phyloP scores from a whole-genome alignment of 2,888 invertebrate genomes.

The Drosophila demipolita region DNA sequence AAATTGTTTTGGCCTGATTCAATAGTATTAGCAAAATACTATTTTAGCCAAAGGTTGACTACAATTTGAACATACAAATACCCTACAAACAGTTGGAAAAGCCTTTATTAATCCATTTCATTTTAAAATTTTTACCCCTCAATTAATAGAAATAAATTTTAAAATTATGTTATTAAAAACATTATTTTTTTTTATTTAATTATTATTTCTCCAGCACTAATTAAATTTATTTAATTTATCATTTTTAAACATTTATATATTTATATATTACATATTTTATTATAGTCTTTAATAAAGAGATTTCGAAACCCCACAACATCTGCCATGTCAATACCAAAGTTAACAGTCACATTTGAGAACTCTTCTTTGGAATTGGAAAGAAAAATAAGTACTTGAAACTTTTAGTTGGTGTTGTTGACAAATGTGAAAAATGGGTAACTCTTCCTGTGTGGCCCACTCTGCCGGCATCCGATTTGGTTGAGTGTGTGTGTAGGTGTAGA shows the following conservation, averaged over 20 bases:
- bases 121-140: background rate
- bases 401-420: background rate
- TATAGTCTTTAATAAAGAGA: background rate
- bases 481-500: slow-evolving; percentile 10
- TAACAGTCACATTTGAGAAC: background rate
- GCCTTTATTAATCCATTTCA: background rate
- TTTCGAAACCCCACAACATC: background rate
- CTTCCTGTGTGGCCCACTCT: slow-evolving; percentile 5
- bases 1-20: slow-evolving; percentile 47
- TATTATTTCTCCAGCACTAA: background rate
- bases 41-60: slow-evolving; percentile 17
- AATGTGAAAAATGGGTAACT: slow-evolving; percentile 1
- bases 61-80: background rate
- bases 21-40: slow-evolving; percentile 54
- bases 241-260: no score
- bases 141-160: background rate
- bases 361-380: background rate
- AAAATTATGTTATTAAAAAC: background rate
- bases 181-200: background rate
- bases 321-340: background rate
- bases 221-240: no score
- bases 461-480: slow-evolving; percentile 48
- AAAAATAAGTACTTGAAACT: background rate
- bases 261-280: background rate
- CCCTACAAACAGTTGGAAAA: background rate